Percentiles rank a stretch among this genome's conserved stretches.
phyloP scores from a whole-genome alignment of 2,113 vertebrate genomes.

The Channa argus region DNA sequence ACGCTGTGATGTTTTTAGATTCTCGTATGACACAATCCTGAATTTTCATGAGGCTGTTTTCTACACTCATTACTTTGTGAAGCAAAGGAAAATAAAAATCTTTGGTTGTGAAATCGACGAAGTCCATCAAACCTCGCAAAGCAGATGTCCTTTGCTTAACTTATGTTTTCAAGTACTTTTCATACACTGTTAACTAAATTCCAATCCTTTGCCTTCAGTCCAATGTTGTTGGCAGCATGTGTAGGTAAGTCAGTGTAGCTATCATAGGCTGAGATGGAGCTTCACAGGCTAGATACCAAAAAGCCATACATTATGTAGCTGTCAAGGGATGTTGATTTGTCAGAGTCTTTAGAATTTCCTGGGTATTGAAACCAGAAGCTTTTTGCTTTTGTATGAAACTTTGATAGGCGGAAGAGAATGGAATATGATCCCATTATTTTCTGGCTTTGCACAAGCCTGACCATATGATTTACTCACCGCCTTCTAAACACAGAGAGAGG shows the following conservation, averaged over 20 bases:
- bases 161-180: conserved; percentile 47
- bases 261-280: conserved; percentile 83
- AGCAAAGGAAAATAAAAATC: not conserved
- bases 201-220: conserved; percentile 34
- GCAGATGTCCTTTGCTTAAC: conserved; percentile 42
- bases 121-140: conserved; percentile 53
- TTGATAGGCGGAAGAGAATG: conserved; percentile 80
- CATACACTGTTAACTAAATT: conserved; percentile 40
- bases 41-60: conserved; percentile 45
- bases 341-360: conserved; percentile 78
- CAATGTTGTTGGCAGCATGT: conserved; percentile 53
- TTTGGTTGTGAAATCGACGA: conserved; percentile 37
- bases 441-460: conserved; percentile 81
- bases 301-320: conserved; percentile 85
- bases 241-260: conserved; percentile 82
- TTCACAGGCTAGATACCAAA: conserved; percentile 77
- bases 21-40: conserved; percentile 30
- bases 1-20: conserved; percentile 37
- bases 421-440: conserved; percentile 85
- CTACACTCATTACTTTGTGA: conserved; percentile 38
- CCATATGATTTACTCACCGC: conserved; percentile 79
- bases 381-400: conserved; percentile 80
- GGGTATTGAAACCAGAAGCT: conserved; percentile 69
- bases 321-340: conserved; percentile 80
- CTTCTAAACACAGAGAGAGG: conserved; percentile 70